Conservation (phyloP, 2,888 invertebrate species). For the Auanema freiburgensis region DNA sequence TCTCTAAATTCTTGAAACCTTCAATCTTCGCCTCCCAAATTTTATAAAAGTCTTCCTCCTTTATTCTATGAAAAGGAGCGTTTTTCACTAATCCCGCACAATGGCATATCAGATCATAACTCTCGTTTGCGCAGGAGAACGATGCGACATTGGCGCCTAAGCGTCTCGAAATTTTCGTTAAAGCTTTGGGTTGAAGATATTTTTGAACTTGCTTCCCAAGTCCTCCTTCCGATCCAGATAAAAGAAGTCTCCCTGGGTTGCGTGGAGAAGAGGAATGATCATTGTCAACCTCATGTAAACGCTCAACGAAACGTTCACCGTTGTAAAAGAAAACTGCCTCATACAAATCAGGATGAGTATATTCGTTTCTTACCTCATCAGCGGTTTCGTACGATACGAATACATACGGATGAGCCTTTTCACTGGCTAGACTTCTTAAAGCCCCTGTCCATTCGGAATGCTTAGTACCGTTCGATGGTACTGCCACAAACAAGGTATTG, state of each 20-base stretch:
- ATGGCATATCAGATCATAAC: slow-evolving; percentile 42
- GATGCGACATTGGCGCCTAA: too few species aligned
- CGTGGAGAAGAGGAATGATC: too few species aligned
- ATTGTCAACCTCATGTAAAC: background rate
- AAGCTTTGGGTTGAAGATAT: too few species aligned
- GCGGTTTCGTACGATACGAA: slow-evolving; percentile 39
- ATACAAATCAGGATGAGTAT: slow-evolving; percentile 15
- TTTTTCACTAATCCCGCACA: slow-evolving; percentile 53
- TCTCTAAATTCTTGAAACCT: slow-evolving; percentile 40
- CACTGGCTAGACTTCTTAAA: slow-evolving; percentile 36
- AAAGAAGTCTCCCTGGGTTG: slow-evolving; percentile 21
- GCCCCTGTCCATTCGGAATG: slow-evolving; percentile 41
- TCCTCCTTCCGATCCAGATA: slow-evolving; percentile 54
- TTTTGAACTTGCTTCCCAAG: slow-evolving; percentile 29
- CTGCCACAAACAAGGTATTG: slow-evolving; percentile 19
- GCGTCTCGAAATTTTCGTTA: too few species aligned
- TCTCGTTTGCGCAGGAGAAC: too few species aligned
- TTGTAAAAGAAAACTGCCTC: slow-evolving; percentile 37
- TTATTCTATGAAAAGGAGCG: slow-evolving; percentile 23
- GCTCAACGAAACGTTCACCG: slow-evolving; percentile 26
- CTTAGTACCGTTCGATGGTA: slow-evolving; percentile 23
- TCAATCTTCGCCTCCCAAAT: slow-evolving; percentile 42
- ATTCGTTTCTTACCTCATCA: slow-evolving; percentile 30
- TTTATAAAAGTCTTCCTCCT: slow-evolving; percentile 23
- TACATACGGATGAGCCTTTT: slow-evolving; percentile 26